Base-by-base conservation (phyloP, 1,140 invertebrate genomes). In the Scaptomyza hsui region DNA sequence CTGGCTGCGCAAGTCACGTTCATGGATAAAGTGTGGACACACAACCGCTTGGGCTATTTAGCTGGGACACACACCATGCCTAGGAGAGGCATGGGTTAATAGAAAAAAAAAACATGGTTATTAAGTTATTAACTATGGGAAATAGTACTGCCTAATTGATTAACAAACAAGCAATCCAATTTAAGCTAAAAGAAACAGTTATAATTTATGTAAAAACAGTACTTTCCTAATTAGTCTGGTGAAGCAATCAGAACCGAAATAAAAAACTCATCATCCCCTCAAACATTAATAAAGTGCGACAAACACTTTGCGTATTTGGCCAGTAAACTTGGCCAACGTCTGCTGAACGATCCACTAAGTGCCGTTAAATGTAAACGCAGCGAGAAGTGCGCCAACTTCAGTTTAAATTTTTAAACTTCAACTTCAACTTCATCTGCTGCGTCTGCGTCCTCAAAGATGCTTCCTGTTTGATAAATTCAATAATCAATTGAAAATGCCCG, bases 401-500 rank as follows among this genome's bases (percentile, higher is more conserved):
- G n/a, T 4, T 37, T 4, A 12, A 37, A 37, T 9, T 21, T 29
- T 6, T 24, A 24, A 24, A 24, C 24, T 29, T 29, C 4, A 29
- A 35, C 32, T 35, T 61, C 41, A 53, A 51, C 63, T 47, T 44
- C 29, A 65, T 35, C 15, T 32, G 44, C 65, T 80, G 62, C 53
- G 41, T 45, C 44, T 70, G 71, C 67, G 67, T 74, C 72, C 57
- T 78, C 53, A 47, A 63, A 88, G 81, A 86, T 88, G 82, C 82
- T 86, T 86, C 81, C 82, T 86, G 82, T 86, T 88, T 86, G 82
- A 86, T 86, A 86, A 88, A 88, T 88, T 88, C 57, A 53, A 88
- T 85, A 86, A 86, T 86, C 81, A 86, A 86, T 88, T 86, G 82
- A 81, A 82, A 86, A 75, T 81, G 74, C 55, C 70, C 74, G 65